Evolutionary conservation across 2,113 vertebrate genomes (phyloP), one percentile per base, ranked within the genome.

Genomic region (Prunella fulvescens): DNA sequence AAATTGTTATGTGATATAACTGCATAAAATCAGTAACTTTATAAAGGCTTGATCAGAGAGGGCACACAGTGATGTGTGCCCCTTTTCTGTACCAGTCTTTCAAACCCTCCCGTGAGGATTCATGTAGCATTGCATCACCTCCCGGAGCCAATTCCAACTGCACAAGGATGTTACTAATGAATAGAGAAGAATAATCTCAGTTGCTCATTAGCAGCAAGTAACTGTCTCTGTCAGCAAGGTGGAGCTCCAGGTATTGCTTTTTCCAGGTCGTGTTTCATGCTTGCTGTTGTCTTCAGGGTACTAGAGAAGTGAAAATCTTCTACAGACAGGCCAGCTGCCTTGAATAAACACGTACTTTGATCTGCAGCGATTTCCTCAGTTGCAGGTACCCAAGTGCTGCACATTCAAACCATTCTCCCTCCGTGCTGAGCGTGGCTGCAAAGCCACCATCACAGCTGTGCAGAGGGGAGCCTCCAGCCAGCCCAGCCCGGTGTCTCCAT

Each of bases 401-500:
- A 10, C 14, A 0, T 26, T 76, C 58, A 54, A 42, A 33, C n/a
- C 17, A 1, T 17, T 65, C 20, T 90, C 50, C 33, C 33, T 73
- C 16, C 2, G 54, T 5, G 78, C 73, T 61, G 48, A 45, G 22
- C 9, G 1, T 1, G 13, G 54, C 42, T 35, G 9, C 23, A 78
- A 74, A 40, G 12, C 40, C 15, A 1, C 31, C 5, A 3, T 5
- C 23, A 13, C 3, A 44, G 60, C 66, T 1, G 0, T 2, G 33
- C 2, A 18, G 31, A 81, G 44, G 22, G 65, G 9, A 79, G 45
- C 22, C 12, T 66, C 16, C 73, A 60, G 62, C 39, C 69, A 77
- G 3, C 19, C 48, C 51, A 58, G 12, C 18, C 13, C 33, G 4
- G 9, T 8, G 12, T 39, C 57, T 74, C 48, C 37, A 33, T 18